Evolutionary conservation across 2,113 vertebrate species (phyloP).

Genomic region (Microcebus murinus): DNA sequence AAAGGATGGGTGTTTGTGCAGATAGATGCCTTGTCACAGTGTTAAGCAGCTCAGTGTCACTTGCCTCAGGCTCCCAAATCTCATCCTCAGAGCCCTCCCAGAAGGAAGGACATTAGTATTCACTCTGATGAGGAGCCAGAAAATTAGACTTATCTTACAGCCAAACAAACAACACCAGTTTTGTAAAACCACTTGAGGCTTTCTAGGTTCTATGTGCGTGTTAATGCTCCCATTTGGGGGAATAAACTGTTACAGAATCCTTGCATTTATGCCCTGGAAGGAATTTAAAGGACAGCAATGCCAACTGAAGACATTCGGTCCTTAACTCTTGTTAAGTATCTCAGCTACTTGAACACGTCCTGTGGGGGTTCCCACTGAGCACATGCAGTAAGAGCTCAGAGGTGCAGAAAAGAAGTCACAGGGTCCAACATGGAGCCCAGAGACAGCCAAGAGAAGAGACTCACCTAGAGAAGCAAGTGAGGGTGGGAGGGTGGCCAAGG

Average conservation of each 20-base stretch:
- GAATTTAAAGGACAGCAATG: neutral
- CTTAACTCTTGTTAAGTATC: neutral
- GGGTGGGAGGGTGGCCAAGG: neutral
- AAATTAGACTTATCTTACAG: constrained; percentile 49
- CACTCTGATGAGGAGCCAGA: constrained; percentile 39
- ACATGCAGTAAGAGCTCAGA: neutral
- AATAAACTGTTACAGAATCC: neutral
- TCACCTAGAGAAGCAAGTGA: neutral
- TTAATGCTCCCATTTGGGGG: neutral
- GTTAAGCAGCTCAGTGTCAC: constrained; percentile 17
- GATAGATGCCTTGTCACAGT: neutral
- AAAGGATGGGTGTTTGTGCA: constrained; percentile 49
- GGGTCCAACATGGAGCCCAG: neutral
- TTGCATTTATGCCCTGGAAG: neutral
- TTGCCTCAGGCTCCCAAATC: constrained; percentile 50
- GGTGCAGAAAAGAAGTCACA: neutral
- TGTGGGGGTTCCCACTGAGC: neutral
- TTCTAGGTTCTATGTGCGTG: neutral
- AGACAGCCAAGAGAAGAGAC: neutral
- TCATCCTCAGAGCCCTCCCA: constrained; percentile 6
- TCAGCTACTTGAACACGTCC: neutral
- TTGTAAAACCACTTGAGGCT: neutral
- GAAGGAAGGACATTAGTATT: constrained; percentile 13
- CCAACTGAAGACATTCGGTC: neutral
- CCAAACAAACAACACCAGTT: neutral